These are phyloP conservation scores for Lepus europaeus DNA, from an alignment of 2,113 vertebrate species.

Conservation along the genomic window DNA sequence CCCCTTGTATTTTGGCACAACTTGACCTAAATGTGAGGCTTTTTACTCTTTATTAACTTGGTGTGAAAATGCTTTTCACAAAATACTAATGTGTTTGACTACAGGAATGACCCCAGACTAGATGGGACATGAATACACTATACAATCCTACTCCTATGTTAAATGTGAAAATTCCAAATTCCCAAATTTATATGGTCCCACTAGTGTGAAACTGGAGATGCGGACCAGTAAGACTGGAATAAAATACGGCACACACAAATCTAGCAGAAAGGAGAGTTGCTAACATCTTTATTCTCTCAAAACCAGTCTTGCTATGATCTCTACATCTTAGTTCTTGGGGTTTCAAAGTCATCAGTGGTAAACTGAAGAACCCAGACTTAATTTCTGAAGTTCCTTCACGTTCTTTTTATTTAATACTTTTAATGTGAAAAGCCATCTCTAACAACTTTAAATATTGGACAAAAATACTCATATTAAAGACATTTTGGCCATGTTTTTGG, in stretches of 20 bases:
- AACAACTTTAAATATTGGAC: not conserved
- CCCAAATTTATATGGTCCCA: not conserved
- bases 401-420: not conserved
- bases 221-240: not conserved
- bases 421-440: not conserved
- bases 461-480: slow-evolving; percentile 25
- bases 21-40: not conserved
- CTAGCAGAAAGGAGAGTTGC: not conserved
- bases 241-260: not conserved
- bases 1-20: not conserved
- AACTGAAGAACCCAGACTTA: not conserved
- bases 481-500: not conserved
- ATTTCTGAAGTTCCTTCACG: not conserved
- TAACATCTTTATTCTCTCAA: not conserved
- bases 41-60: not conserved
- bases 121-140: not conserved
- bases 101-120: not conserved
- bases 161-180: not conserved
- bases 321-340: not conserved
- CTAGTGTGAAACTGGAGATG: slow-evolving; percentile 17
- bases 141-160: not conserved
- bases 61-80: slow-evolving; percentile 15
- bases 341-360: slow-evolving; percentile 16
- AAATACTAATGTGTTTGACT: not conserved
- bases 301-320: not conserved